Base-by-base conservation (phyloP, 2,888 invertebrate genomes). In the Sympetrum striolatum region DNA sequence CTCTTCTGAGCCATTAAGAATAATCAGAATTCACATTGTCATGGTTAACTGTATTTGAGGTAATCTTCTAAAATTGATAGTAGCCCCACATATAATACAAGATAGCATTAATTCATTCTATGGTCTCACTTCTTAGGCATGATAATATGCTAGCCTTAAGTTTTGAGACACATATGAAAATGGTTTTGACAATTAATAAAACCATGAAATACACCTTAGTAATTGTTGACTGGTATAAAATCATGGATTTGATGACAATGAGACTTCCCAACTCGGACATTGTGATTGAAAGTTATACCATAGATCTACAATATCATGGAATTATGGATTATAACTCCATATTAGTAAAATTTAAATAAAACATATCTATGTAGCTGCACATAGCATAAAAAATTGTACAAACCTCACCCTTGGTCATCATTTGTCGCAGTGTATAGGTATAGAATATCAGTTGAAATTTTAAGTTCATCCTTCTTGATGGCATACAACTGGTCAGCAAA, bases 341-440 rank as follows among this genome's bases (percentile, higher is more conserved):
- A 60, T 86, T 86, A 37, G 60, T 60, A 86, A 86, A 58, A 37
- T 64, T 86, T 86, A 86, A 86, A 60, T 86, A 37, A 60, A 86
- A 86, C 86, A 86, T 86, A 86, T 86, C 86, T 60, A 60, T 86
- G 86, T 86, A 86, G 86, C 60, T 37, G 86, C 86, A 86, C 86
- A 64, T 22, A n/a, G 37, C 58, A 58, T 60, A 37, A 37, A 44
- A 60, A 86, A 31, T 60, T 18, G 58, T 37, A 60, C 14, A 39
- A 14, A n/a, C 37, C 60, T 37, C 37, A 60, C 60, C 60, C 64
- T n/a, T 86, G 60, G 35, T 82, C 64, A 64, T 86, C 22, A 37
- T 86, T 86, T 53, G 86, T 86, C 37, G 39, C 37, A 64, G 64
- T 64, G 64, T 86, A 35, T 86, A 86, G 86, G 35, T 58, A 15